A percentile compares a stretch with the other conserved stretches of the same genome.
phyloP scores from a whole-genome alignment of 2,797 vertebrate species.

The Scarus forsteni region DNA sequence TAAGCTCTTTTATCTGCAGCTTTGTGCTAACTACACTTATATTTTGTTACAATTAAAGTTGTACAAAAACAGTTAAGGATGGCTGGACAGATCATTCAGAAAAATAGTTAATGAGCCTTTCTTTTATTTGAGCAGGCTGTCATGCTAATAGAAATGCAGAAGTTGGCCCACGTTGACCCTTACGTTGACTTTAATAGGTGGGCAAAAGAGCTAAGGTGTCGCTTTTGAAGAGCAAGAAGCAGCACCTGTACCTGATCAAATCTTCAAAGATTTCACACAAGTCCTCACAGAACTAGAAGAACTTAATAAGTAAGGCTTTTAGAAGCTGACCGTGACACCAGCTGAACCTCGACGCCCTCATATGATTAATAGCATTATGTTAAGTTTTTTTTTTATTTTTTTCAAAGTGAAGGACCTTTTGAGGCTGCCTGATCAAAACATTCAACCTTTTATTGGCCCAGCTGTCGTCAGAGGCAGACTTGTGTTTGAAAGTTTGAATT shows the following conservation, averaged over 20 bases:
- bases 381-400: slow-evolving; percentile 58
- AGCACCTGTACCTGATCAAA: slow-evolving; percentile 84
- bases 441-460: slow-evolving; percentile 70
- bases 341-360: slow-evolving; percentile 76
- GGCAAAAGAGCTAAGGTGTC: slow-evolving; percentile 73
- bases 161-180: slow-evolving; percentile 66
- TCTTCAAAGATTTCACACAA: slow-evolving; percentile 81
- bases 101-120: slow-evolving; percentile 82
- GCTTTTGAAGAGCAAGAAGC: slow-evolving; percentile 79
- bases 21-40: slow-evolving; percentile 41
- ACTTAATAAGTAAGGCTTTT: slow-evolving; percentile 82
- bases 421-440: slow-evolving; percentile 82
- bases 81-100: slow-evolving; percentile 74
- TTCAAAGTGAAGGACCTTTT: slow-evolving; percentile 67
- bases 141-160: slow-evolving; percentile 78
- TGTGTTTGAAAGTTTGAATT: slow-evolving; percentile 43
- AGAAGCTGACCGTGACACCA: slow-evolving; percentile 82
- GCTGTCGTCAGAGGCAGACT: slow-evolving; percentile 67
- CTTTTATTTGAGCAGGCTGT: slow-evolving; percentile 56
- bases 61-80: slow-evolving; percentile 57
- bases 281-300: slow-evolving; percentile 74
- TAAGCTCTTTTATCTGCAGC: slow-evolving; percentile 10
- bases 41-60: slow-evolving; percentile 71
- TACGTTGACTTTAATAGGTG: slow-evolving; percentile 76
- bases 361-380: slow-evolving; percentile 82